These are phyloP conservation scores for Toxonevra muliebris DNA, from an alignment of 2,888 invertebrate species.

Conservation along the genomic window DNA sequence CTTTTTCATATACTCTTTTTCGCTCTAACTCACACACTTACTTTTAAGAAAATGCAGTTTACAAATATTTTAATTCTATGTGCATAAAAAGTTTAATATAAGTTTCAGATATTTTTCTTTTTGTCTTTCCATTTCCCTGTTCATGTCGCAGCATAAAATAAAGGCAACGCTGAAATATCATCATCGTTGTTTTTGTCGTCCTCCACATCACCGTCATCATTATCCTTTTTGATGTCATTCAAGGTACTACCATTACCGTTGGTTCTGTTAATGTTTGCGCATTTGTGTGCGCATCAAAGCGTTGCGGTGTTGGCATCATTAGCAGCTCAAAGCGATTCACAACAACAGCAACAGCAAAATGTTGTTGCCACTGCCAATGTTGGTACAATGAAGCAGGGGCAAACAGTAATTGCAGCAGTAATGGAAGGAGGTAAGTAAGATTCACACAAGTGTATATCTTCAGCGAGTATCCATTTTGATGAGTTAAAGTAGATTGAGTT, in stretches of 20 bases:
- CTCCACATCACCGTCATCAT: conserved; percentile 12
- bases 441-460: background rate
- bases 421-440: conserved; percentile 22
- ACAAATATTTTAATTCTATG: background rate
- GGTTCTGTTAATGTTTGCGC: background rate
- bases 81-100: no score
- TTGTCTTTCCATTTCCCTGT: background rate
- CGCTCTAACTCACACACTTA: no score
- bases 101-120: background rate
- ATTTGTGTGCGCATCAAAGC: conserved; percentile 1
- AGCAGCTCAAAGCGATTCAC: conserved; percentile 1
- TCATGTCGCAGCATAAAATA: background rate
- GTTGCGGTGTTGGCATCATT: conserved; percentile 2
- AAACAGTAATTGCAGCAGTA: conserved; percentile 21
- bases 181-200: no score
- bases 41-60: background rate
- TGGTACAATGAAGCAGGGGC: conserved; percentile 6
- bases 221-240: conserved; percentile 18
- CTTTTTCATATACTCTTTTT: no score
- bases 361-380: conserved; percentile 1
- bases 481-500: conserved; percentile 16
- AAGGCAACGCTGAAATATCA: background rate
- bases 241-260: no score
- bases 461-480: conserved; percentile 1
- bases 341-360: background rate